Evolutionary conservation across 2,888 invertebrate species (phyloP), one percentile per base, ranked within the genome.

Genomic region (Malachius bipustulatus): DNA sequence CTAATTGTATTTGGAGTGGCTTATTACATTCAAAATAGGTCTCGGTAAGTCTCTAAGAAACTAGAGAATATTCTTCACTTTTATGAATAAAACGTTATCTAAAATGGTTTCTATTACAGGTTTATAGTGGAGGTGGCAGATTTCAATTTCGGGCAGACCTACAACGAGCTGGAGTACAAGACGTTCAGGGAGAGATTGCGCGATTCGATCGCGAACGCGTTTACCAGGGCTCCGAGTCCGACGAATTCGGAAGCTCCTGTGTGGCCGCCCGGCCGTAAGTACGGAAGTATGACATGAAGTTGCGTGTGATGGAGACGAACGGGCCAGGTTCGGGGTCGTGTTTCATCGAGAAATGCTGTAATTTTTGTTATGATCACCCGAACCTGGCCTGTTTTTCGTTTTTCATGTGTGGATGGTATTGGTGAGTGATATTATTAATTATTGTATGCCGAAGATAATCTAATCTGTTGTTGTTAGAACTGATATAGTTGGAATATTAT

Each of bases 41-140:
- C 81, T 34, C 77, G 82, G 81, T 79, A 57, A 19, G 24, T 19
- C 24, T 19, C 6, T 19, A 19, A n/a, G 6, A 8, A 19, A 8
- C n/a, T 19, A n/a, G n/a, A 8, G n/a, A n/a, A n/a, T n/a, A n/a
- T n/a, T n/a, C n/a, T n/a, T n/a, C n/a, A n/a, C n/a, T n/a, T n/a
- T n/a, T n/a, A n/a, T n/a, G n/a, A n/a, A n/a, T n/a, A n/a, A n/a
- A n/a, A n/a, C n/a, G n/a, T n/a, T n/a, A n/a, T n/a, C n/a, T n/a
- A n/a, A n/a, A n/a, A n/a, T n/a, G n/a, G n/a, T 33, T 44, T 39
- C 41, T 39, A 32, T 59, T 61, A 3, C 59, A 82, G 82, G 46
- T 80, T 80, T 51, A 78, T 75, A 2, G 73, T 90, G 30, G 90
- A 90, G 68, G 88, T 88, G 9, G 89, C 90, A 0, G 83, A 90